These are phyloP conservation scores for Venustaconcha ellipsiformis DNA, from an alignment of 1,140 invertebrate genomes.

Conservation along the genomic window DNA sequence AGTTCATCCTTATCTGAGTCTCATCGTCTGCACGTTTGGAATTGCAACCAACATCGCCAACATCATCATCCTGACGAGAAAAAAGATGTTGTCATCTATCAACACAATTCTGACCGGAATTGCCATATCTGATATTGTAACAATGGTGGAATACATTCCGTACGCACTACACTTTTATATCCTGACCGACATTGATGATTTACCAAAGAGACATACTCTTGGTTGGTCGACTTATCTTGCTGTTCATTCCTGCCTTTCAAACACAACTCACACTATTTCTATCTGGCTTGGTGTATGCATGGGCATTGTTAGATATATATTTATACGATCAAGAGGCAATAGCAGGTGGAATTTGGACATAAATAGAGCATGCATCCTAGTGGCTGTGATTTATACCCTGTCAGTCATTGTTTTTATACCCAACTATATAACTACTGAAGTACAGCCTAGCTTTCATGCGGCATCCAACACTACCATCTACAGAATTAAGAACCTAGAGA, in stretches of 20 bases:
- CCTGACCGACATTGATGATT: constrained; percentile 19
- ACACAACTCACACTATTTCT: constrained; percentile 91
- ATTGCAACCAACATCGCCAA: constrained; percentile 90
- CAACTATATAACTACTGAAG: constrained; percentile 74
- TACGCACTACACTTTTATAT: constrained; percentile 77
- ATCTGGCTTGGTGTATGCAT: constrained; percentile 93
- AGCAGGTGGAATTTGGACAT: constrained; percentile 84
- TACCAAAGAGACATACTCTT: constrained; percentile 40
- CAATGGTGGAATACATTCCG: constrained; percentile 89
- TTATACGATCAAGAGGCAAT: constrained; percentile 77
- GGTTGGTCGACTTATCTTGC: constrained; percentile 58
- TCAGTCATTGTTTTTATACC: constrained; percentile 83
- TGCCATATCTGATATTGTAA: constrained; percentile 86
- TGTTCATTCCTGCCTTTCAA: constrained; percentile 74
- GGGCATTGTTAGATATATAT: constrained; percentile 81
- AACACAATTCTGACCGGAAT: constrained; percentile 87
- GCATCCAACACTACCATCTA: constrained; percentile 29
- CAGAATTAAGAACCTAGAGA: constrained; percentile 31
- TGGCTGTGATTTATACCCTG: constrained; percentile 79
- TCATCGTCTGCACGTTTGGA: constrained; percentile 87
- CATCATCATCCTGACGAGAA: constrained; percentile 87
- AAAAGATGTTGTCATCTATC: constrained; percentile 85
- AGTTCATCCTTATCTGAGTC: constrained; percentile 79
- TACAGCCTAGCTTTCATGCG: constrained; percentile 18
- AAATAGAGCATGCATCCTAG: constrained; percentile 77